Conservation (phyloP, 2,797 vertebrate species). For the Microhierax caerulescens region DNA sequence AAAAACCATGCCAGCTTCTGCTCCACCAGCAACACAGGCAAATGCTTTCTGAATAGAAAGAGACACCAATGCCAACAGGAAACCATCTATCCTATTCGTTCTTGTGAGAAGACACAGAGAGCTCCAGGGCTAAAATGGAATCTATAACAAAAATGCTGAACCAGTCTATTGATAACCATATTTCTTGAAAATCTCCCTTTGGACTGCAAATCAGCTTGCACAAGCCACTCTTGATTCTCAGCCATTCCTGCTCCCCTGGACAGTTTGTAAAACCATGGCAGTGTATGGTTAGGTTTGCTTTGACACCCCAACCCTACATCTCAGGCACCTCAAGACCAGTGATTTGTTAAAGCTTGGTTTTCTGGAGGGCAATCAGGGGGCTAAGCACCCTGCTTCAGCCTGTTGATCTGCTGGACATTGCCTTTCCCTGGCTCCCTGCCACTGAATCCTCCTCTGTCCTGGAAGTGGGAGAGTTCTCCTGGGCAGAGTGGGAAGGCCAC, state of each 20-base stretch:
- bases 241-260: background rate
- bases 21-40: background rate
- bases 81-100: background rate
- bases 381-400: background rate
- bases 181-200: background rate
- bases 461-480: background rate
- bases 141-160: background rate
- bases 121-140: background rate
- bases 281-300: background rate
- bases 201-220: background rate
- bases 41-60: background rate
- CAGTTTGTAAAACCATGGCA: background rate
- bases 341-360: background rate
- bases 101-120: background rate
- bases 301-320: background rate
- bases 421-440: accelerated
- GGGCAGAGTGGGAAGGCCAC: background rate
- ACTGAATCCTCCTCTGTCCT: background rate
- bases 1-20: background rate
- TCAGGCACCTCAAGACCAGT: background rate
- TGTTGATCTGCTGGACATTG: background rate
- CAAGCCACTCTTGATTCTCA: background rate
- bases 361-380: background rate
- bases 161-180: background rate
- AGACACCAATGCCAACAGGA: background rate